phyloP scores from a whole-genome alignment of 2,113 vertebrate genomes.

The Protobothrops flavoviridis region DNA sequence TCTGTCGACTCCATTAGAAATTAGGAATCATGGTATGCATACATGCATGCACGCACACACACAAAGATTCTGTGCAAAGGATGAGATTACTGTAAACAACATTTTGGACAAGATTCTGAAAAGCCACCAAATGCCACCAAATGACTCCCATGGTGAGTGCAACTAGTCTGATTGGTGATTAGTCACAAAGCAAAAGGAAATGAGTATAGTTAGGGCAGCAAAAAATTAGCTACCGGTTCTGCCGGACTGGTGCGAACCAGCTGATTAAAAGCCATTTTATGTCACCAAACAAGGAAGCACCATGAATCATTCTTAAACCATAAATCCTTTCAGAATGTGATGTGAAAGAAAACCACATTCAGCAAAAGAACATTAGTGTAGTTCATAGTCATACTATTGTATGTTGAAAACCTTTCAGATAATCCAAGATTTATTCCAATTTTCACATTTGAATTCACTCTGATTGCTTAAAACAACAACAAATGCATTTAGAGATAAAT shows the following conservation, averaged over 20 bases:
- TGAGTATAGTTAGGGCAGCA: neutral
- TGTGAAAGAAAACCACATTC: neutral
- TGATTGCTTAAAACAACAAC: neutral
- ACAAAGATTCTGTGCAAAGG: neutral
- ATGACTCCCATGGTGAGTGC: neutral
- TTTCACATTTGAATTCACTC: neutral
- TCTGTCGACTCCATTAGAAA: neutral
- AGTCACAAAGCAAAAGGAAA: neutral
- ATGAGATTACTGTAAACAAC: neutral
- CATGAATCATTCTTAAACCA: neutral
- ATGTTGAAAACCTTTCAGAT: neutral
- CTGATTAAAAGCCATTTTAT: neutral
- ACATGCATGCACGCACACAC: too few species aligned
- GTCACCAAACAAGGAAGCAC: neutral
- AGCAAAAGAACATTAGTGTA: neutral
- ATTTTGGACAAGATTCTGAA: neutral
- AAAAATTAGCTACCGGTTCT: too few species aligned
- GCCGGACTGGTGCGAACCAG: too few species aligned
- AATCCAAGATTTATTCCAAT: neutral
- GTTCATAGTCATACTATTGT: neutral
- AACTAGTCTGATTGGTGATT: neutral
- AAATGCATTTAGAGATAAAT: slow-evolving; percentile 1
- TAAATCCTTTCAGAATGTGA: slow-evolving; percentile 7
- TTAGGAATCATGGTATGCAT: neutral
- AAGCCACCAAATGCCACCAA: neutral